Conservation (phyloP, 2,113 vertebrate species). For the Rhizomys pruinosus region DNA sequence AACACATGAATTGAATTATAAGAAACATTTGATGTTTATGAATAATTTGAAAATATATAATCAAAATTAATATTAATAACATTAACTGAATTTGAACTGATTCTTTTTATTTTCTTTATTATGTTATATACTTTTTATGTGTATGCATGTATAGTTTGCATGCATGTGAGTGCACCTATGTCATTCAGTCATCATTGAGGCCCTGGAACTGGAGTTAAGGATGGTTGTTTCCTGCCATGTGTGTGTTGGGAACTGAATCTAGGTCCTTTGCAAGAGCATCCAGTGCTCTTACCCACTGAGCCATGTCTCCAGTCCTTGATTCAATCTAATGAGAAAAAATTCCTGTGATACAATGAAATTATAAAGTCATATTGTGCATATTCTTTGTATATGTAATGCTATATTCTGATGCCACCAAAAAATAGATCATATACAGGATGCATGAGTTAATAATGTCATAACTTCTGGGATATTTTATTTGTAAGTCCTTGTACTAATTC, state of each 20-base stretch:
- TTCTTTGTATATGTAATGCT: neutral
- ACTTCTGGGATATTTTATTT: neutral
- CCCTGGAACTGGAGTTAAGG: too few relatives aligned
- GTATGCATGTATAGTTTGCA: too few relatives aligned
- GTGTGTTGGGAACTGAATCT: too few relatives aligned
- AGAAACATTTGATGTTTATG: neutral
- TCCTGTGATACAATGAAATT: neutral
- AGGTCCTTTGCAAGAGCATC: too few relatives aligned
- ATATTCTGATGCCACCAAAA: neutral
- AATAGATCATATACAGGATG: neutral
- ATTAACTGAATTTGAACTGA: slow-evolving; percentile 23
- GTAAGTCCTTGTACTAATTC: neutral
- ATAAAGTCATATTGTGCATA: neutral
- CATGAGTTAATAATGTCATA: neutral
- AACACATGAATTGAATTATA: neutral
- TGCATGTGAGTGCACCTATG: too few relatives aligned
- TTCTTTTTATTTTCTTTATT: too few relatives aligned
- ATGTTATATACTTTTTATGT: too few relatives aligned
- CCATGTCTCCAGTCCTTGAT: neutral
- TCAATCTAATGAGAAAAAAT: neutral
- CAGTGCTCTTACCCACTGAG: too few relatives aligned
- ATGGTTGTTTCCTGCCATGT: too few relatives aligned
- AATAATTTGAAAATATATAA: neutral
- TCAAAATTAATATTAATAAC: neutral
- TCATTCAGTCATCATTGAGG: too few relatives aligned